Evolutionary conservation across 2,113 vertebrate genomes (phyloP), one percentile per base, ranked within the genome.

Genomic region (Xenopus laevis): DNA sequence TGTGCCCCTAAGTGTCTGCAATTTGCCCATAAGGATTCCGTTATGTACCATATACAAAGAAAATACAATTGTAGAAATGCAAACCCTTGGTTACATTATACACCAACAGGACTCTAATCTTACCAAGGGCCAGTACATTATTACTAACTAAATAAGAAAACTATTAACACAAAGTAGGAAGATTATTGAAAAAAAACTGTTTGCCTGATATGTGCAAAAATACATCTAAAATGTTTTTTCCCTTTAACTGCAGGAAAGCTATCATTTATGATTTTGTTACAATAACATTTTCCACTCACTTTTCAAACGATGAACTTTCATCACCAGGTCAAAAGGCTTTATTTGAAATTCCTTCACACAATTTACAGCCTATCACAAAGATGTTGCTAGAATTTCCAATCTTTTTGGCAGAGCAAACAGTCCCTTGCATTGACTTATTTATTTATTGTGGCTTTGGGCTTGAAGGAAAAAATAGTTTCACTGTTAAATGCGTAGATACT

Each of bases 311-410:
- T 69, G 74, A 76, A 76, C 74, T 76, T 63, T 44, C 52, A 44
- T 59, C 18, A 63, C 13, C 30, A 57, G 66, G 74, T 63, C 66
- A 69, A 21, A 69, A 76, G 30, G 65, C 27, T 76, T 63, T 53
- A 70, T 46, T 53, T 62, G 58, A 46, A 63, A 69, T 76, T 76
- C 58, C 66, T 44, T 46, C 53, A 45, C 59, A 76, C 47, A 69
- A 68, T 75, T 75, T 75, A 68, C 65, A 68, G 65, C 65, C 55
- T 27, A 69, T 64, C 66, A 45, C 47, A 27, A 46, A 63, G 61
- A 63, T 68, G 57, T 75, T 45, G 45, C 65, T 61, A 76, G 17
- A 50, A 52, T 76, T 76, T 70, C 53, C n/a, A 15, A 17, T 62
- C 69, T 60, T 60, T 69, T 21, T 69, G 59, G 65, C 61, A 40